Evolutionary conservation across 1,140 invertebrate genomes (phyloP).

Genomic region (Archivesica marissinica): DNA sequence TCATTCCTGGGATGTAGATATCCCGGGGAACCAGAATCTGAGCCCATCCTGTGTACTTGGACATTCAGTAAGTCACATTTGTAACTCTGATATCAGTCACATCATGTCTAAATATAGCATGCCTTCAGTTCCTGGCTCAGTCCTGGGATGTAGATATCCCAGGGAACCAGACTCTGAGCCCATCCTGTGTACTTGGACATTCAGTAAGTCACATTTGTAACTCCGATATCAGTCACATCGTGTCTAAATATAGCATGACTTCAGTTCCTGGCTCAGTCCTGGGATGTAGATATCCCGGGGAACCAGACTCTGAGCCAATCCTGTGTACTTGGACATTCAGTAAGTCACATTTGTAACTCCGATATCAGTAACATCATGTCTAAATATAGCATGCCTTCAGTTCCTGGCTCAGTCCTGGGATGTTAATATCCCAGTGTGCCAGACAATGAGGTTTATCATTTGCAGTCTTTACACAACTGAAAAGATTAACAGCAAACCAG

Average conservation of each 20-base stretch:
- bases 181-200: neutral
- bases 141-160: neutral
- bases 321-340: slow-evolving; percentile 51
- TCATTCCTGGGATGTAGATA: slow-evolving; percentile 61
- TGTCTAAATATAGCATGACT: slow-evolving; percentile 58
- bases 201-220: neutral
- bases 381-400: neutral
- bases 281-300: slow-evolving; percentile 34
- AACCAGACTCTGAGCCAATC: slow-evolving; percentile 37
- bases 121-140: neutral
- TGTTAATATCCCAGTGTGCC: neutral
- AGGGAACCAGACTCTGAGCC: neutral
- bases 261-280: slow-evolving; percentile 69
- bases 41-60: slow-evolving; percentile 59
- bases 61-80: slow-evolving; percentile 9
- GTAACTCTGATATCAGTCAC: neutral
- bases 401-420: neutral
- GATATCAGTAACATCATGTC: neutral
- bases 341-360: neutral
- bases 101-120: neutral
- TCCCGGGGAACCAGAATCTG: neutral
- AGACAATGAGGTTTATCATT: neutral
- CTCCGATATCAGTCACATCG: slow-evolving; percentile 38
- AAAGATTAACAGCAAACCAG: too few relatives aligned
- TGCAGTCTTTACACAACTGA: too few relatives aligned